phyloP scores from a whole-genome alignment of 2,797 vertebrate species.

The Sebastes vulpes region DNA sequence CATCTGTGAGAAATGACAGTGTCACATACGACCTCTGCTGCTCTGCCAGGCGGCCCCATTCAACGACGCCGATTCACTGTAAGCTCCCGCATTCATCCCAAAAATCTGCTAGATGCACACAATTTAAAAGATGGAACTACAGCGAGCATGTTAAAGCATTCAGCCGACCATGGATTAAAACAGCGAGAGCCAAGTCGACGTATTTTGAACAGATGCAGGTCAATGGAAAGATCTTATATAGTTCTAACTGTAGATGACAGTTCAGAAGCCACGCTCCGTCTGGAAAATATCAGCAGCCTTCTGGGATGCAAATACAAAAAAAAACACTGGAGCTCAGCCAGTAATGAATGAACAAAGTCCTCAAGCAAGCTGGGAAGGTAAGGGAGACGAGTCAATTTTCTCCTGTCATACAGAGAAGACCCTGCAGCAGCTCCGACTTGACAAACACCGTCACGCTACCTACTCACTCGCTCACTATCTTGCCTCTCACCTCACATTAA shows the following conservation, averaged over 20 bases:
- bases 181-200: neutral
- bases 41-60: conserved; percentile 5
- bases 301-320: conserved; percentile 26
- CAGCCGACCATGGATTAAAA: conserved; percentile 21
- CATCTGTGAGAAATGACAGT: conserved; percentile 69
- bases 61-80: neutral
- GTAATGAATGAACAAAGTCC: conserved; percentile 56
- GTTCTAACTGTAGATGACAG: conserved; percentile 38
- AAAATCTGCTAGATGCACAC: conserved; percentile 10
- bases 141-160: conserved; percentile 12
- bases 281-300: conserved; percentile 47
- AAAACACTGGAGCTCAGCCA: conserved; percentile 33
- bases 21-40: conserved; percentile 50
- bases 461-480: conserved; percentile 27
- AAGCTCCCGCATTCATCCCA: neutral
- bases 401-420: conserved; percentile 50
- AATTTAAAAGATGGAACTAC: conserved; percentile 1
- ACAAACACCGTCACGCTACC: conserved; percentile 57
- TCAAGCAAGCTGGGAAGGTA: conserved; percentile 49
- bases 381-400: conserved; percentile 65
- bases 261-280: conserved; percentile 33
- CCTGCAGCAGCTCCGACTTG: conserved; percentile 45
- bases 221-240: conserved; percentile 29
- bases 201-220: conserved; percentile 43
- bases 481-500: conserved; percentile 46